phyloP scores from a whole-genome alignment of 1,140 invertebrate species.

The Anadara kagoshimensis region DNA sequence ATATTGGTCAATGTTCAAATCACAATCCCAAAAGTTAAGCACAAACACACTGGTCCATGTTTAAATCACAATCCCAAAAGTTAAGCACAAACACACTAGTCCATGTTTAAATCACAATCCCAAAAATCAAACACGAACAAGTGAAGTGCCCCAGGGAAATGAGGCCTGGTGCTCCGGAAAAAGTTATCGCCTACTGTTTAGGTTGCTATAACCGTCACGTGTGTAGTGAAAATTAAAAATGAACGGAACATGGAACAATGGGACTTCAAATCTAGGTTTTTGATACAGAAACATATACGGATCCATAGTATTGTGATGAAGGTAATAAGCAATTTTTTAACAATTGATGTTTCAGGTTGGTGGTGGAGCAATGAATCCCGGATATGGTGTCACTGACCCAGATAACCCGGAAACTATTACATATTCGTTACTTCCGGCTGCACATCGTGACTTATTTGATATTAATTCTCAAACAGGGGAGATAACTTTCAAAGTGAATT shows the following conservation, averaged over 20 bases:
- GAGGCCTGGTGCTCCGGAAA: too few relatives aligned
- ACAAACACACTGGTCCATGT: background rate
- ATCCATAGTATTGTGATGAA: background rate
- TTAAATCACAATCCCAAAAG: background rate
- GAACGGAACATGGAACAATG: background rate
- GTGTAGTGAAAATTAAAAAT: background rate
- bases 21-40: background rate
- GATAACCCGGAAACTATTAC: constrained; percentile 29
- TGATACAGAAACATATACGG: background rate
- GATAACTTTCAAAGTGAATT: constrained; percentile 40
- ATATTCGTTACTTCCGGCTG: constrained; percentile 2
- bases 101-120: too few relatives aligned
- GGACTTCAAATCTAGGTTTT: background rate
- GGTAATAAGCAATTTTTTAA: background rate
- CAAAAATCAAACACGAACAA: background rate
- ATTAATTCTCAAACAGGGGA: constrained; percentile 37
- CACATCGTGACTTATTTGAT: constrained; percentile 27
- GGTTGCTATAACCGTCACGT: background rate
- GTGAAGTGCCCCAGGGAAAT: too few relatives aligned
- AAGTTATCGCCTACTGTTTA: background rate
- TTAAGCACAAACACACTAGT: background rate
- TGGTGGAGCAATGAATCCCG: constrained; percentile 14
- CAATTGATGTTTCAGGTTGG: background rate
- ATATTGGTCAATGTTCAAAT: too few relatives aligned
- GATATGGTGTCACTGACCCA: constrained; percentile 21